phyloP scores from a whole-genome alignment of 2,113 vertebrate genomes.

The Orcinus orca region DNA sequence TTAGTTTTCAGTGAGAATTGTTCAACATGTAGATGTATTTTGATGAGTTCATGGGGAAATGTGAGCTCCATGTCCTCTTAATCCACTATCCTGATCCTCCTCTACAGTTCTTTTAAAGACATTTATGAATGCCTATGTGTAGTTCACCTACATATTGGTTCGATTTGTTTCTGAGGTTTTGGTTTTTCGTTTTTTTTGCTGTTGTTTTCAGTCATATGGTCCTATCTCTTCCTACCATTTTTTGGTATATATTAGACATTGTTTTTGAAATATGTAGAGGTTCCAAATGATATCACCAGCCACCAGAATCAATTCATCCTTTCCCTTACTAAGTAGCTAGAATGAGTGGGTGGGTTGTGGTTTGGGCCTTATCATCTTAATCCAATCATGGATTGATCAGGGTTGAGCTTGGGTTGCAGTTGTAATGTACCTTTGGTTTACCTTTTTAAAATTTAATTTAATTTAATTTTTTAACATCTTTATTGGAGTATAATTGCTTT shows the following conservation, averaged over 20 bases:
- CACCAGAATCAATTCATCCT: neutral
- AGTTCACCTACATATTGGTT: neutral
- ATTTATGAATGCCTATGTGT: neutral
- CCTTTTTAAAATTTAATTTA: neutral
- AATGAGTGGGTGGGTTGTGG: neutral
- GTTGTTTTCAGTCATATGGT: neutral
- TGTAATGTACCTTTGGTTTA: neutral
- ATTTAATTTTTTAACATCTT: too few relatives aligned
- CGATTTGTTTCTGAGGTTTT: neutral
- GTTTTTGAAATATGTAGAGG: conserved; percentile 2
- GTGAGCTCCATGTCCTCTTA: neutral
- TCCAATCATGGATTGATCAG: neutral
- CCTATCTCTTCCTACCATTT: neutral
- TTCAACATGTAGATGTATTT: neutral
- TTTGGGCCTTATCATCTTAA: neutral
- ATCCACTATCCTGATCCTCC: neutral
- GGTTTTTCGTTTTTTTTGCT: neutral
- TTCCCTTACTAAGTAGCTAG: neutral
- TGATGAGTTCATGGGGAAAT: neutral
- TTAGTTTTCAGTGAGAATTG: neutral
- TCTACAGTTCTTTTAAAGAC: conserved; percentile 6
- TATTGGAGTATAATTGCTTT: too few relatives aligned
- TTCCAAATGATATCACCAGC: neutral
- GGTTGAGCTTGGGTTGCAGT: neutral
- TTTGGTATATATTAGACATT: neutral